phyloP scores from a whole-genome alignment of 2,888 invertebrate genomes.

The Caenorhabditis imperialis region DNA sequence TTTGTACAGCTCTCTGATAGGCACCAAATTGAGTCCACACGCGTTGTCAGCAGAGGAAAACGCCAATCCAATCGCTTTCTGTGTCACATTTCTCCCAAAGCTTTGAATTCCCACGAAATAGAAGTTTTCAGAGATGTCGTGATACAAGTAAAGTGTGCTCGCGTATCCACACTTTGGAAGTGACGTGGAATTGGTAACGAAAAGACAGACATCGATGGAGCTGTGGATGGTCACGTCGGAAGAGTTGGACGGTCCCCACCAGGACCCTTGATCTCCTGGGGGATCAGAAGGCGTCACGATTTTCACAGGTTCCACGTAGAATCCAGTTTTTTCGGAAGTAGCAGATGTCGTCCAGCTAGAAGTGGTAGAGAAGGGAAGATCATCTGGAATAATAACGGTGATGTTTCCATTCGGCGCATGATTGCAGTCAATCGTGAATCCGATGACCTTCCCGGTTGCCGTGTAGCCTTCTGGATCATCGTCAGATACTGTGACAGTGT shows the following conservation, averaged over 20 bases:
- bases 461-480: slow-evolving; percentile 17
- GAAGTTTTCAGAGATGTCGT: slow-evolving; percentile 8
- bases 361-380: background rate
- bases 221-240: background rate
- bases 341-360: background rate
- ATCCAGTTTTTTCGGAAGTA: slow-evolving; percentile 1
- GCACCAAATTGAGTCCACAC: slow-evolving; percentile 27
- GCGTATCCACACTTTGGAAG: slow-evolving; percentile 21
- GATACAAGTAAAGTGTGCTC: slow-evolving; percentile 16
- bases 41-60: slow-evolving; percentile 14
- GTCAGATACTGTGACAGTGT: slow-evolving; percentile 18
- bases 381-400: slow-evolving; percentile 5
- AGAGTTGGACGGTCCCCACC: background rate
- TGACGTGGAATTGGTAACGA: slow-evolving; percentile 3
- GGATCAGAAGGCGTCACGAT: background rate
- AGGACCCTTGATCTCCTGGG: slow-evolving; percentile 5
- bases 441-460: slow-evolving; percentile 20
- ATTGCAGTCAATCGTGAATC: slow-evolving; percentile 23
- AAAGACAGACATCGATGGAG: slow-evolving; percentile 14
- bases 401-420: slow-evolving; percentile 13
- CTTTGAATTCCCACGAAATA: slow-evolving; percentile 21
- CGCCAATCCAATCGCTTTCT: slow-evolving; percentile 14
- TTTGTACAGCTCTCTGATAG: slow-evolving; percentile 30
- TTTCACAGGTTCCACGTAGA: slow-evolving; percentile 15
- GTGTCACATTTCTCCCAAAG: slow-evolving; percentile 24